A percentile compares a stretch with the other conserved stretches of the same genome.
These are phyloP conservation scores for Loxodonta africana DNA, from an alignment of 2,113 vertebrate genomes.

Conservation along the genomic window DNA sequence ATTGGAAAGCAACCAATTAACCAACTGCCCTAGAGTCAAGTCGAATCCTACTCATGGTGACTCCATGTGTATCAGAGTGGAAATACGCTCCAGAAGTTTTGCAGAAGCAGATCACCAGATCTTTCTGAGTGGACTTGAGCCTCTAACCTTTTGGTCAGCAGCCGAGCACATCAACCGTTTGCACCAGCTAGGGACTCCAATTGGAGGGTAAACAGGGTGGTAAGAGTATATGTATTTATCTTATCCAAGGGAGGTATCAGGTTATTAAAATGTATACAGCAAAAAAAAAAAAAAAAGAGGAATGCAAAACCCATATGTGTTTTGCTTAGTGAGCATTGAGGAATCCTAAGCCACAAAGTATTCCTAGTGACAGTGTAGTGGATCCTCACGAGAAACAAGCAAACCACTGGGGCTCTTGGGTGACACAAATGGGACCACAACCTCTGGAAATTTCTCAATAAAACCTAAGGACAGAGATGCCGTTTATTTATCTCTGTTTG, in stretches of 20 bases:
- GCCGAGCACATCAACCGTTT: too few relatives aligned
- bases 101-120: too few relatives aligned
- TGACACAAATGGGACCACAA: not conserved
- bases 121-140: too few relatives aligned
- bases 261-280: not conserved
- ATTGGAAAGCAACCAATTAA: too few relatives aligned
- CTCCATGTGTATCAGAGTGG: too few relatives aligned
- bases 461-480: not conserved
- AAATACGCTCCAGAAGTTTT: too few relatives aligned
- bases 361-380: not conserved
- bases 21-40: too few relatives aligned
- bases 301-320: not conserved
- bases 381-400: not conserved
- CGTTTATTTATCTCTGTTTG: not conserved
- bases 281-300: not conserved
- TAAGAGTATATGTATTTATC: not conserved
- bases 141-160: too few relatives aligned
- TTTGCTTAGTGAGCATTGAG: not conserved
- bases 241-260: not conserved
- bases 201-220: not conserved
- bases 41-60: too few relatives aligned
- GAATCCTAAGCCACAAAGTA: not conserved
- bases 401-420: not conserved
- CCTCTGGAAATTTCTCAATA: not conserved
- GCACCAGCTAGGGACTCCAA: too few relatives aligned